These are phyloP conservation scores for Plumapathes pennacea DNA, from an alignment of 92 coral and sea anemone species.

Conservation along the genomic window DNA sequence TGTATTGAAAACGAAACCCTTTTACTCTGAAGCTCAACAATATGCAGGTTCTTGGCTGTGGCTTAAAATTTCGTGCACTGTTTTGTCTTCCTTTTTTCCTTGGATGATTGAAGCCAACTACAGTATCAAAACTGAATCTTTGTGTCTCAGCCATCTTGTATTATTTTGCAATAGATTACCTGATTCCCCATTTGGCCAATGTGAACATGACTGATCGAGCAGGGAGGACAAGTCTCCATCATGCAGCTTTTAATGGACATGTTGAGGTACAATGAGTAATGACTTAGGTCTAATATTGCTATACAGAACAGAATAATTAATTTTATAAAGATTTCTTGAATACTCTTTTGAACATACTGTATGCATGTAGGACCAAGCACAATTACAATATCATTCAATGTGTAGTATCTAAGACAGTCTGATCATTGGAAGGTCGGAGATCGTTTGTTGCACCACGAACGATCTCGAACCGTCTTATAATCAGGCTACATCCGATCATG, in stretches of 20 bases:
- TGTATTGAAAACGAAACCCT: background rate
- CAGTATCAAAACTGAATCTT: too few relatives aligned
- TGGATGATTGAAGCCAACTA: too few relatives aligned
- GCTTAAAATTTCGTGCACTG: background rate
- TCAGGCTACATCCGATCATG: too few relatives aligned
- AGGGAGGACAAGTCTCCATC: slow-evolving; percentile 96
- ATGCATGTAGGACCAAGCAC: too few relatives aligned
- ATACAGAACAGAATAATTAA: background rate
- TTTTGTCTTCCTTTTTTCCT: too few relatives aligned
- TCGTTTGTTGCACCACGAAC: too few relatives aligned
- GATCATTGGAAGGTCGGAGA: too few relatives aligned
- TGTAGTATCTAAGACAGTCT: background rate
- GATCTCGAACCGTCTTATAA: too few relatives aligned
- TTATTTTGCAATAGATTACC: slow-evolving; percentile 40
- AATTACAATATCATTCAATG: background rate
- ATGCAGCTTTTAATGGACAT: slow-evolving; percentile 97
- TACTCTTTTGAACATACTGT: background rate
- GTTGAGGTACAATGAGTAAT: slow-evolving; percentile 61
- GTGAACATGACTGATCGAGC: slow-evolving; percentile 98
- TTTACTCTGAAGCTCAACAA: background rate
- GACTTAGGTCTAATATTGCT: background rate
- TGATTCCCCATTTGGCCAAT: slow-evolving; percentile 93
- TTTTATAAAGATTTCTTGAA: background rate
- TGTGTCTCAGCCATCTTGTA: background rate
- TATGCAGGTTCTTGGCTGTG: background rate